Evolutionary conservation across 2,797 vertebrate genomes (phyloP), one percentile per base, ranked within the genome.

Genomic region (Trematomus bernacchii): DNA sequence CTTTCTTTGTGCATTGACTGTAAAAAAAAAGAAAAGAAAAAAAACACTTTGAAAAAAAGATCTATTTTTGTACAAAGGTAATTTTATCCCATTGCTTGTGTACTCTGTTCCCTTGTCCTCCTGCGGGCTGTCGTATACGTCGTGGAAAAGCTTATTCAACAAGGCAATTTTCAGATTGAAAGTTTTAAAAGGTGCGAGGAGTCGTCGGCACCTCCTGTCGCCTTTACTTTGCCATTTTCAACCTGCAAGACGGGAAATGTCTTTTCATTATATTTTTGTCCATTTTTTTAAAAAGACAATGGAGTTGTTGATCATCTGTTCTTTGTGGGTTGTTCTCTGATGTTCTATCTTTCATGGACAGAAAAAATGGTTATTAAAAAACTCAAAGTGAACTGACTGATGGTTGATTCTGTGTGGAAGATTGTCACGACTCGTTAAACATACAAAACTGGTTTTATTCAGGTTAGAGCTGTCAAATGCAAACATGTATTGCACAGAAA

Each of bases 31-130:
- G 89, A 88, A 67, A 43, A 76, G 30, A 33, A 16, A 92, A 91
- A 91, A 92, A 93, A 93, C 80, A 88, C 89, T 94, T 95, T 92
- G 95, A 94, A 93, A 95, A 95, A 94, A 95, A 94, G 92, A 96
- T 99, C 96, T 99, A 99, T 99, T 99, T 99, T 99, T 99, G 97
- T 99, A 99, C 96, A 98, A 96, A 97, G 96, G 96, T 97, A 96
- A 97, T 97, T 98, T 97, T 97, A 97, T 97, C 96, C 95, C 96
- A 95, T 95, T 90, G 90, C 91, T 90, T 96, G 94, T 94, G 89
- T 94, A 92, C 90, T 83, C 73, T 84, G 89, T 92, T 88, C 89
- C 89, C 88, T 90, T 82, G 89, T 86, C 91, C 87, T 93, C 94
- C 93, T 93, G 92, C 94, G 93, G 91, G 87, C 90, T 90, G 91